Base-by-base conservation (phyloP, 2,797 vertebrate genomes). In the Centropyge bicolor region DNA sequence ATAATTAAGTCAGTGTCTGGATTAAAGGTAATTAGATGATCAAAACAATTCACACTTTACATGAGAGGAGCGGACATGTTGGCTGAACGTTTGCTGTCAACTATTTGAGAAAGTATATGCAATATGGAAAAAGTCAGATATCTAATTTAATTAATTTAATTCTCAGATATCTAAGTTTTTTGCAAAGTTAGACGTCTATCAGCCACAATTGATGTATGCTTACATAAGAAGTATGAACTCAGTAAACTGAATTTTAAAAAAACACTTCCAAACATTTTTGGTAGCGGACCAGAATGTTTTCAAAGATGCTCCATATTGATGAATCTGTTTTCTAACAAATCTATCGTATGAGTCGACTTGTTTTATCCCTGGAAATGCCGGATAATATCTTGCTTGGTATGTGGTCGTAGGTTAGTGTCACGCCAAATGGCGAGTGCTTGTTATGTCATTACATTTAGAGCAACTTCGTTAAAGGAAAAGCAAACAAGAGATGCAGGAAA, bases 261-360 rank as follows among this genome's bases (percentile, higher is more conserved):
- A 75, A 59, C 6, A 78, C 73, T 45, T 35, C 51, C 6, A 1
- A 24, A 65, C 61, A 77, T 48, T 55, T 60, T 72, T 60, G 6
- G n/a, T 52, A 6, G 31, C 51, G 19, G 20, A 75, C 12, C 27
- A 31, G 45, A 70, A 56, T 35, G 22, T 66, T 57, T 71, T 80
- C 49, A 73, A 66, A 66, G 70, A 80, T 38, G 27, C 31, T 63
- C 66, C 56, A 67, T 78, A 83, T 70, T 66, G 76, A 79, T 74
- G 59, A 82, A 79, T 86, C 62, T 51, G 40, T 87, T 75, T 43
- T 55, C 70, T 40, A 59, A 82, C 74, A 72, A 87, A 87, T 76
- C 81, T 10, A 46, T 82, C 2, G 20, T 54, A 48, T 52, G 27
- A 80, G 24, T n/a, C 8, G 12, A 31, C 45, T 57, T 56, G 51